A percentile compares a stretch with the other conserved stretches of the same genome.
These are phyloP conservation scores for Gallinago paraguaiae DNA, from an alignment of 2,113 vertebrate species.

Conservation along the genomic window DNA sequence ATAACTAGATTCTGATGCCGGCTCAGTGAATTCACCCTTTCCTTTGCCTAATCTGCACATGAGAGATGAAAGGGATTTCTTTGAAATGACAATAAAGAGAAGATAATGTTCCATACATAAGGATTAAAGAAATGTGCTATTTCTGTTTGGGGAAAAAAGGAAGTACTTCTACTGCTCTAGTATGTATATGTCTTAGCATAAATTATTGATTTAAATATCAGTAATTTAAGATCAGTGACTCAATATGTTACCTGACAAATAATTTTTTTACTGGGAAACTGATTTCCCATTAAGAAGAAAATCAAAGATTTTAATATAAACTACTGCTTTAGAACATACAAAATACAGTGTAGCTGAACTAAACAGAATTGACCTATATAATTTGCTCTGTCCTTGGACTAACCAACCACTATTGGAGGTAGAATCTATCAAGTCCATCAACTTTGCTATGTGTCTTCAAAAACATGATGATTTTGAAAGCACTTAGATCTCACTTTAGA, in stretches of 20 bases:
- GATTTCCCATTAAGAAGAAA: not conserved
- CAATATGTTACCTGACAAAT: not conserved
- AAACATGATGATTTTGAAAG: not conserved
- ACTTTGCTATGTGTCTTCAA: not conserved
- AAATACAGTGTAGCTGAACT: not conserved
- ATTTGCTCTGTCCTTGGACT: not conserved
- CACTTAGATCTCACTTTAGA: not conserved
- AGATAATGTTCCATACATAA: not conserved
- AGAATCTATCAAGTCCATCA: not conserved
- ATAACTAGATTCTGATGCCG: slow-evolving; percentile 14
- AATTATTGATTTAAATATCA: not conserved
- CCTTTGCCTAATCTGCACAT: not conserved
- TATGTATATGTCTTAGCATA: not conserved
- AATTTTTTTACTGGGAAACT: not conserved
- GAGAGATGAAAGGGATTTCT: slow-evolving; percentile 39
- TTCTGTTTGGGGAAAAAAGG: not conserved
- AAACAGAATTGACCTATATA: not conserved
- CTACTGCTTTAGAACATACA: not conserved
- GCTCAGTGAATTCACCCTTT: slow-evolving; percentile 20
- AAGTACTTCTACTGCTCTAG: not conserved
- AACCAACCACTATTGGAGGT: not conserved
- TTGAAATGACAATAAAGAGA: slow-evolving; percentile 24
- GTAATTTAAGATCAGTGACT: not conserved
- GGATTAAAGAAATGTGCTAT: not conserved
- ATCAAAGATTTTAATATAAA: not conserved